Evolutionary conservation across 2,888 invertebrate genomes (phyloP).

Genomic region (Parnassius smintheus): DNA sequence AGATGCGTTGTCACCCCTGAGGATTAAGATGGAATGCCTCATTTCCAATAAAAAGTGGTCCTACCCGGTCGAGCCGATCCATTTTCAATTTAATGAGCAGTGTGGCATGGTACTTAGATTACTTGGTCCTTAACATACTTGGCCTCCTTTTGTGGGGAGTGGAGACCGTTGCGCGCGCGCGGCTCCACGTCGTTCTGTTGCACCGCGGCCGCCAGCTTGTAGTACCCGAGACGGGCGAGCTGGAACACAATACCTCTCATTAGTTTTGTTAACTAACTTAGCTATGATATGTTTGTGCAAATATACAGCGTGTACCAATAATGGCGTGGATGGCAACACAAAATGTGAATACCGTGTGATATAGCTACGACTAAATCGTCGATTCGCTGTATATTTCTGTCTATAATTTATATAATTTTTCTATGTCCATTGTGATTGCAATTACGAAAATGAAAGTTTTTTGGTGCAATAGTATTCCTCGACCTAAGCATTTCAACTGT

Average conservation of each 20-base stretch:
- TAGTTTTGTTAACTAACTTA: not conserved
- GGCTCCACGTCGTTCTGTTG: slow-evolving; percentile 66
- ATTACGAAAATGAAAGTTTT: too few species aligned
- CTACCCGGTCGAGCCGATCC: too few species aligned
- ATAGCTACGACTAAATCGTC: not conserved
- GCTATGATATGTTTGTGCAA: not conserved
- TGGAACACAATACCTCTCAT: slow-evolving; percentile 46
- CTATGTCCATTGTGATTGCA: too few species aligned
- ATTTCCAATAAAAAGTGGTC: too few species aligned
- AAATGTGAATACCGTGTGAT: not conserved
- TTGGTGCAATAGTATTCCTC: too few species aligned
- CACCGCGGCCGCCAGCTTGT: slow-evolving; percentile 80
- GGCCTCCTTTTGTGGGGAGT: slow-evolving; percentile 64
- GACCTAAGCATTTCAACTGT: too few species aligned
- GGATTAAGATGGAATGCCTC: too few species aligned
- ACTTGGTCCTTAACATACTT: slow-evolving; percentile 43
- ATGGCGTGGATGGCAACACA: not conserved
- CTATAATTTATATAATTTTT: too few species aligned
- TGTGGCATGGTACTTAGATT: too few species aligned
- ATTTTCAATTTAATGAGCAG: too few species aligned
- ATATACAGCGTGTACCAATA: not conserved
- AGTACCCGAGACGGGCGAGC: slow-evolving; percentile 85
- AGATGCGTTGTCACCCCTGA: too few species aligned
- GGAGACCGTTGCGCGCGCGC: slow-evolving; percentile 70
- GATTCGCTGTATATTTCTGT: too few species aligned